A percentile compares a stretch with the other conserved stretches of the same genome.
phyloP scores from a whole-genome alignment of 2,797 vertebrate species.

The Dromococcyx pavoninus region DNA sequence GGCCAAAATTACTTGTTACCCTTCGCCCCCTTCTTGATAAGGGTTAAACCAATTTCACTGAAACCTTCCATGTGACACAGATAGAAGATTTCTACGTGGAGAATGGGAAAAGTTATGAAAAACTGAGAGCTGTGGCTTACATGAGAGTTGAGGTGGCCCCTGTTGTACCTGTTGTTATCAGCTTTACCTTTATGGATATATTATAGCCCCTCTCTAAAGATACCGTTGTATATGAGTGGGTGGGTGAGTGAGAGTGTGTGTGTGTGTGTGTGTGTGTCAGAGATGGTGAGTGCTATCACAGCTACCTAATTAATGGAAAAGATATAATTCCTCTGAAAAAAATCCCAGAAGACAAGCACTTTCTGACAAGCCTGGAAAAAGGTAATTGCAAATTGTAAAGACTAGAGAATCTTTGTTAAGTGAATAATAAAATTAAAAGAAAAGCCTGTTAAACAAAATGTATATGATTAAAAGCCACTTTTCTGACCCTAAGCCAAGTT shows the following conservation, averaged over 20 bases:
- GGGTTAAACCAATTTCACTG: conserved; percentile 8
- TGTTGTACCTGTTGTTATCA: not conserved
- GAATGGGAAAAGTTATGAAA: not conserved
- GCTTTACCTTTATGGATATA: not conserved
- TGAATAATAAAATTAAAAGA: not conserved
- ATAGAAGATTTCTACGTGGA: not conserved
- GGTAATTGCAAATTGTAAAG: not conserved
- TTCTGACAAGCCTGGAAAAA: not conserved
- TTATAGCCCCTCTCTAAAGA: not conserved
- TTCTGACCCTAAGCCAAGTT: not conserved
- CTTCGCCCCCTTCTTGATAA: not conserved
- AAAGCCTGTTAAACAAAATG: not conserved
- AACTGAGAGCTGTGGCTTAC: not conserved
- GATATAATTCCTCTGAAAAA: not conserved
- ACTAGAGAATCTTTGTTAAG: not conserved
- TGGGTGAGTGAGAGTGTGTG: not conserved
- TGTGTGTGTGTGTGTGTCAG: not conserved
- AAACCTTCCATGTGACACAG: not conserved
- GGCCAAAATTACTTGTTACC: not conserved
- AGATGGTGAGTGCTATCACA: not conserved
- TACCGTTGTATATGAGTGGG: not conserved
- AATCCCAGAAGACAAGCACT: not conserved
- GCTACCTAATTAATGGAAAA: not conserved
- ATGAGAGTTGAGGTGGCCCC: not conserved
- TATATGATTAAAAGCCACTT: not conserved